These are phyloP conservation scores for Blera fallax DNA, from an alignment of 2,888 invertebrate species.

Conservation along the genomic window DNA sequence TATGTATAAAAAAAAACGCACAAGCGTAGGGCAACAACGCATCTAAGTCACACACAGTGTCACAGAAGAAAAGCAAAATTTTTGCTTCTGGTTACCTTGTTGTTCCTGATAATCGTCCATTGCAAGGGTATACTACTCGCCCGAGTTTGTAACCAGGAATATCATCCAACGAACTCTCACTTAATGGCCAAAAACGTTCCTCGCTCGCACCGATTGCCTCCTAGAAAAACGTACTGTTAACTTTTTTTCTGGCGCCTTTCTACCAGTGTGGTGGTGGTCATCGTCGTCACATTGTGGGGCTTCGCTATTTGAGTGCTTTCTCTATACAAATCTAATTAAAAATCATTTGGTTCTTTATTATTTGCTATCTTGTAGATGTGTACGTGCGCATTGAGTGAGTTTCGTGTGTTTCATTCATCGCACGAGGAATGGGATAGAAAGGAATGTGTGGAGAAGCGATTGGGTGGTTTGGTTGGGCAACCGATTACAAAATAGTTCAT, in stretches of 20 bases:
- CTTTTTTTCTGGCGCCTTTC: slow-evolving; percentile 55
- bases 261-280: slow-evolving; percentile 39
- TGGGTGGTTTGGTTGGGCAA: slow-evolving; percentile 28
- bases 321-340: slow-evolving; percentile 78
- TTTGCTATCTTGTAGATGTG: neutral
- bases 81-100: slow-evolving; percentile 45
- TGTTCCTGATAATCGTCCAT: slow-evolving; percentile 67
- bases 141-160: slow-evolving; percentile 48
- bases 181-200: slow-evolving; percentile 35
- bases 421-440: slow-evolving; percentile 35
- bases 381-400: slow-evolving; percentile 43
- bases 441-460: neutral
- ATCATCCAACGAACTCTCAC: slow-evolving; percentile 47
- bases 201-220: slow-evolving; percentile 27
- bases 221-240: slow-evolving; percentile 22
- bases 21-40: neutral
- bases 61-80: neutral
- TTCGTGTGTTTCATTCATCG: slow-evolving; percentile 56
- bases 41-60: slow-evolving; percentile 10
- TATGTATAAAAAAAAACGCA: slow-evolving; percentile 19
- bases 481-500: slow-evolving; percentile 54
- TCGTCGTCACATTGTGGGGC: slow-evolving; percentile 59
- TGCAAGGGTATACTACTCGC: slow-evolving; percentile 19
- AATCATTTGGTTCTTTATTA: slow-evolving; percentile 34
- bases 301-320: slow-evolving; percentile 61